Base-by-base conservation (phyloP, 2,797 vertebrate species). In the Valencia hispanica region DNA sequence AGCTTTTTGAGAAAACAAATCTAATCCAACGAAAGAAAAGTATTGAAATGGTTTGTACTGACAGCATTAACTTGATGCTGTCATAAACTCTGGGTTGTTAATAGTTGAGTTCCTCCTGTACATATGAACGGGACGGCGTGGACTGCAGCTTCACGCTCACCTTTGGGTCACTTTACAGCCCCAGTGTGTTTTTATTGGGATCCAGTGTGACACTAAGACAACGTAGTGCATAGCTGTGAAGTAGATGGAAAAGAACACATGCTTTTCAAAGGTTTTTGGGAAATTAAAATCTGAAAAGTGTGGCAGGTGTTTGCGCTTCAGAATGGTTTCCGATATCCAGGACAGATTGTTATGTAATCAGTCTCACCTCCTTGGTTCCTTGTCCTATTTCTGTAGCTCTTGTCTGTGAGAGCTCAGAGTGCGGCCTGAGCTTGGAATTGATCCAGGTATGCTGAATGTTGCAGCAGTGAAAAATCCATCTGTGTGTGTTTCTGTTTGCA, bases 401-500 rank as follows among this genome's bases (percentile, higher is more conserved):
- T 36, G 61, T 65, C 22, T 63, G 61, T 25, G 9, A 4, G 1
- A 65, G 9, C 39, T 65, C 61, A 22, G 10, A 66, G 22, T 22
- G 3, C 18, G 55, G 6, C 70, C 15, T 17, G 3, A 36, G 8
- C 0, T 1, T 32, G 78, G 48, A 53, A 48, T n/a, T 12, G 10
- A 68, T 3, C 41, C 68, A 32, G 74, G 48, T 79, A 59, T 65
- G 32, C 34, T 65, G 70, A 74, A 65, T 80, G 68, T 47, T 61
- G 73, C 78, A 66, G 8, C 25, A 22, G 41, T 27, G 53, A 41
- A 11, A 17, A 27, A n/a, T 14, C 63, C 47, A 6, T 30, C 7
- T 17, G 22, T 79, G 8, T 74, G 72, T 68, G 57, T 74, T 48
- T 78, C 77, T 43, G 70, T 2, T 53, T 77, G n/a, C 92, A 98